A percentile compares a stretch with the other conserved stretches of the same genome.
phyloP scores from a whole-genome alignment of 2,797 vertebrate species.

The Lacerta viridis region DNA sequence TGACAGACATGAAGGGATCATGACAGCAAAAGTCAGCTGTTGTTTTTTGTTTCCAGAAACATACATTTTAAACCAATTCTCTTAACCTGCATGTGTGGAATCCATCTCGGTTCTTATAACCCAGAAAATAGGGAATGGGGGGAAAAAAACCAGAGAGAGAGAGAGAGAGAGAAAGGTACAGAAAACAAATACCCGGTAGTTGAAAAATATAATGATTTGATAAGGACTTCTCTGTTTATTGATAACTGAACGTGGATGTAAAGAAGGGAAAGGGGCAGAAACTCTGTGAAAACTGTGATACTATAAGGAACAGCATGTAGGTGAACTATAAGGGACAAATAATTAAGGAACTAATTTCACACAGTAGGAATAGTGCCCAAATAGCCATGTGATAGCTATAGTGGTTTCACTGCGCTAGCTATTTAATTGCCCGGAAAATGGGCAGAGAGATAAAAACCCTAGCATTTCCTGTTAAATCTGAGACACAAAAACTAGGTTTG shows the following conservation, averaged over 20 bases:
- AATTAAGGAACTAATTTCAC: not conserved
- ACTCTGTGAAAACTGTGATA: not conserved
- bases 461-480: too few species aligned
- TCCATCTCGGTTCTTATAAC: not conserved
- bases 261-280: not conserved
- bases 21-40: not conserved
- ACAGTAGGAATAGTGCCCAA: rapidly evolving
- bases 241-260: not conserved
- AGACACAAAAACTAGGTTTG: too few species aligned
- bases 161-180: not conserved
- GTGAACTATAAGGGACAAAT: not conserved
- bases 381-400: slow-evolving; percentile 8
- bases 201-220: slow-evolving; percentile 15
- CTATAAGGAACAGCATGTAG: not conserved
- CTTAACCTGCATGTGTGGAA: not conserved
- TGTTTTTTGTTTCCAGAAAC: not conserved
- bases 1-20: not conserved
- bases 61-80: not conserved
- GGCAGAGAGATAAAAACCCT: too few species aligned
- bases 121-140: not conserved
- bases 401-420: not conserved
- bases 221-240: not conserved
- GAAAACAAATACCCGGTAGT: not conserved
- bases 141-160: not conserved
- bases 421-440: not conserved